Evolutionary conservation across 2,113 vertebrate genomes (phyloP).

Genomic region (Triplophysa dalaica): DNA sequence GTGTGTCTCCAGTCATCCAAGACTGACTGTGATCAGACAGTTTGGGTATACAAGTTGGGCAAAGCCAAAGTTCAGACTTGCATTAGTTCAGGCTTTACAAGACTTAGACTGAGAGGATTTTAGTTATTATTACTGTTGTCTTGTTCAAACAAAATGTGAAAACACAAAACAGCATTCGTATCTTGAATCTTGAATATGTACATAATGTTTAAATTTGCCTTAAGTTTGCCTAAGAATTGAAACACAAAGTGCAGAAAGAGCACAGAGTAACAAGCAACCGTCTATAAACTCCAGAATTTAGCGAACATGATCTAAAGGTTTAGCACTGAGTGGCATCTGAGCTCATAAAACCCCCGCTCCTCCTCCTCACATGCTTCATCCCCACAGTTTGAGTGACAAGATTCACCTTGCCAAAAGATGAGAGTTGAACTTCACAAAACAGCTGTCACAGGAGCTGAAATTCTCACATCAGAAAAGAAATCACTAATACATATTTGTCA

Average conservation of each 20-base stretch:
- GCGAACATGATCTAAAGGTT: slow-evolving; percentile 12
- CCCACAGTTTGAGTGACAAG: slow-evolving; percentile 19
- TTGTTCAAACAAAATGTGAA: no score
- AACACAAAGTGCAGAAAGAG: background rate
- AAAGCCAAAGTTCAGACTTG: no score
- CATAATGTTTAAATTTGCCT: no score
- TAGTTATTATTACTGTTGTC: no score
- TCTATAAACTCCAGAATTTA: background rate
- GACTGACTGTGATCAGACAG: no score
- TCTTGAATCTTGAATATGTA: no score
- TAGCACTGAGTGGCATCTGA: slow-evolving; percentile 18
- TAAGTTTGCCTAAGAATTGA: no score
- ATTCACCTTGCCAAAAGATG: slow-evolving; percentile 25
- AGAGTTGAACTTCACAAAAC: slow-evolving; percentile 10
- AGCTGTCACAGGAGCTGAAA: slow-evolving; percentile 16
- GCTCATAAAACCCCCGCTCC: background rate
- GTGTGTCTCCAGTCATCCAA: no score
- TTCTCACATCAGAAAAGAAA: background rate
- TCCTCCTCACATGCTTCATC: background rate
- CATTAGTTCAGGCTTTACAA: no score
- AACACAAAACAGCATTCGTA: no score
- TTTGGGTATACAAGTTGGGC: no score
- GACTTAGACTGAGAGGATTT: no score
- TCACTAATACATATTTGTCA: background rate
- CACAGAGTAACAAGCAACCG: background rate